phyloP scores from a whole-genome alignment of 2,797 vertebrate species.

The Cetoscarus ocellatus region DNA sequence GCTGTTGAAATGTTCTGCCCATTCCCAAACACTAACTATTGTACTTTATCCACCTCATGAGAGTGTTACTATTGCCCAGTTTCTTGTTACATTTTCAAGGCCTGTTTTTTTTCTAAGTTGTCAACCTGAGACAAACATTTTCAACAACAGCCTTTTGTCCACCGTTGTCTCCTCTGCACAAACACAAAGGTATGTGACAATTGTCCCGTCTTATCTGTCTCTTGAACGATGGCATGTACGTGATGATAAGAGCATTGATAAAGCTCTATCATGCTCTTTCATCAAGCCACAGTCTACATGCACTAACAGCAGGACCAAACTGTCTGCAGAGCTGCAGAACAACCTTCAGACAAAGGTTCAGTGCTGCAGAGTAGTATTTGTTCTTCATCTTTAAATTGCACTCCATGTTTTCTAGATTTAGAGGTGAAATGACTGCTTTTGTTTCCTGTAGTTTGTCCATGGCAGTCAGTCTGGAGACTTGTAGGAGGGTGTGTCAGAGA shows the following conservation, averaged over 20 bases:
- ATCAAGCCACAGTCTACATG: conserved; percentile 40
- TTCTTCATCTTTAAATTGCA: conserved; percentile 27
- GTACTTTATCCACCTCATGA: no score
- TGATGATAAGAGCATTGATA: conserved; percentile 63
- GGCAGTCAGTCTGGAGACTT: conserved; percentile 45
- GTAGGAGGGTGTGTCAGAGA: conserved; percentile 74
- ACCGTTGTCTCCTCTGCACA: conserved; percentile 29
- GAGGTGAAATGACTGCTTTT: conserved; percentile 45
- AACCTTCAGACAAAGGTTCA: conserved; percentile 7
- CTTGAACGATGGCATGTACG: conserved; percentile 28
- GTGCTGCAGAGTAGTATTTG: conserved; percentile 42
- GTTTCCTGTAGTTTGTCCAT: conserved; percentile 36
- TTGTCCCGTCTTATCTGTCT: conserved; percentile 58
- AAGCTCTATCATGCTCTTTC: conserved; percentile 45
- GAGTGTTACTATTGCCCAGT: no score
- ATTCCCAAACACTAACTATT: no score
- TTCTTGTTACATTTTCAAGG: no score
- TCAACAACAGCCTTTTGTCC: background rate
- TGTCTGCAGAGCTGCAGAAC: conserved; percentile 2
- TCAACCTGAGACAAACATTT: background rate
- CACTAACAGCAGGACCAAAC: background rate
- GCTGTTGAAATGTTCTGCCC: no score
- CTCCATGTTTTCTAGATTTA: conserved; percentile 10
- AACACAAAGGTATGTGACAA: conserved; percentile 52
- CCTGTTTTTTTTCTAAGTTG: no score